These are phyloP conservation scores for Nesoenas mayeri DNA, from an alignment of 2,113 vertebrate genomes.

Conservation along the genomic window DNA sequence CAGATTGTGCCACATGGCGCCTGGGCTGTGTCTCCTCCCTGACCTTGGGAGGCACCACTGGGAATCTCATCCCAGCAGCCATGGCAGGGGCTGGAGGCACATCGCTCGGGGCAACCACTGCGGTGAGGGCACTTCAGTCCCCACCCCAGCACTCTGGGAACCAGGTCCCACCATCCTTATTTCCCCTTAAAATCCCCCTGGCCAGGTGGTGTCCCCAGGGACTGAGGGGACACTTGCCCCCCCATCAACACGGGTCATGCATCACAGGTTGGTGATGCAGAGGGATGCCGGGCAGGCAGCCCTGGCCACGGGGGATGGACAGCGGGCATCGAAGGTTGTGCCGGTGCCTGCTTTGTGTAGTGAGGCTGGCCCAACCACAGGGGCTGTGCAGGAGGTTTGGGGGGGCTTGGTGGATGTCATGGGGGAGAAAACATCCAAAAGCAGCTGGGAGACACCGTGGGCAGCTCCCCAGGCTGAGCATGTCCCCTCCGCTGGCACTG, in stretches of 20 bases:
- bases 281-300: not conserved
- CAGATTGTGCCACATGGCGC: not conserved
- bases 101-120: not conserved
- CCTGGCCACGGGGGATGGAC: not conserved
- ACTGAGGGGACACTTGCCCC: not conserved
- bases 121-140: too few relatives aligned
- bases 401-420: not conserved
- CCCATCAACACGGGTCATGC: rapidly evolving
- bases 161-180: rapidly evolving
- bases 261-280: not conserved
- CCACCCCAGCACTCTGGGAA: rapidly evolving
- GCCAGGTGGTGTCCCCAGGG: too few relatives aligned
- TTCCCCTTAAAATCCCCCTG: too few relatives aligned
- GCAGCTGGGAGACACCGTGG: not conserved
- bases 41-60: not conserved
- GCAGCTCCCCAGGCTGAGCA: not conserved
- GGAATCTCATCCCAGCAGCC: not conserved
- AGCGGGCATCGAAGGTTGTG: not conserved
- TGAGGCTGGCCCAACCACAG: not conserved
- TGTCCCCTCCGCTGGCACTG: not conserved
- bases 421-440: not conserved
- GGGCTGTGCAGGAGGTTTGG: not conserved
- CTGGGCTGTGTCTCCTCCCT: not conserved
- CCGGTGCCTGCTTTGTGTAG: rapidly evolving
- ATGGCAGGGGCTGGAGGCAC: too few relatives aligned